Evolutionary conservation across 2,797 vertebrate species (phyloP).

Genomic region (Perodicticus potto): DNA sequence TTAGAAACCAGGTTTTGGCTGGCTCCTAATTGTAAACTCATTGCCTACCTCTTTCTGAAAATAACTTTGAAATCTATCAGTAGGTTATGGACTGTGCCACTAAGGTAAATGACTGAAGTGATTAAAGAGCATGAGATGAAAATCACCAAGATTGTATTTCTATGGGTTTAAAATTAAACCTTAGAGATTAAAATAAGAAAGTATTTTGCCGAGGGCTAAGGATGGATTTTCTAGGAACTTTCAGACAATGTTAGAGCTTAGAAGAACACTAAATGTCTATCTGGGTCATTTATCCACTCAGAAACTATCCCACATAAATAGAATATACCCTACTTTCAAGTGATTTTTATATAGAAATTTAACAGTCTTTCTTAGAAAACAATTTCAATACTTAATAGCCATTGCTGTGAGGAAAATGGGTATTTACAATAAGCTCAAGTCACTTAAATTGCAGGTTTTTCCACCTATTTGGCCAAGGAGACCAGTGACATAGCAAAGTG

Average conservation of each 20-base stretch:
- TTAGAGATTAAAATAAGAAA: constrained; percentile 21
- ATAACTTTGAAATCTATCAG: background rate
- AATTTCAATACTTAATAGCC: background rate
- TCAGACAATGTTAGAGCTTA: background rate
- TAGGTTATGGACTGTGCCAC: background rate
- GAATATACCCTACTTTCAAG: constrained; percentile 27
- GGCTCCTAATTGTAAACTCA: background rate
- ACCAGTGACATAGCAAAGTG: background rate
- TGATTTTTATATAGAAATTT: background rate
- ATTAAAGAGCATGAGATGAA: background rate
- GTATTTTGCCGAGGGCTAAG: background rate
- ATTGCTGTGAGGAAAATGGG: background rate
- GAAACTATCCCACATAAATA: background rate
- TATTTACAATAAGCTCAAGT: constrained; percentile 22
- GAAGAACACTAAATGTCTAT: background rate
- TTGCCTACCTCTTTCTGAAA: background rate
- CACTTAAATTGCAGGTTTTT: background rate
- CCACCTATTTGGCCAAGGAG: background rate
- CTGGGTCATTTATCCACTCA: background rate
- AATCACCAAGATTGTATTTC: background rate
- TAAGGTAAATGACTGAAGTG: constrained; percentile 1
- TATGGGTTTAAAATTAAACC: background rate
- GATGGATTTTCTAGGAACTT: background rate
- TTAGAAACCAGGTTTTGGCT: background rate
- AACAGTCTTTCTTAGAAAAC: background rate